Evolutionary conservation across 1,140 invertebrate genomes (phyloP), one percentile per base, ranked within the genome.

Genomic region (Brachionus asplanchnoidis): DNA sequence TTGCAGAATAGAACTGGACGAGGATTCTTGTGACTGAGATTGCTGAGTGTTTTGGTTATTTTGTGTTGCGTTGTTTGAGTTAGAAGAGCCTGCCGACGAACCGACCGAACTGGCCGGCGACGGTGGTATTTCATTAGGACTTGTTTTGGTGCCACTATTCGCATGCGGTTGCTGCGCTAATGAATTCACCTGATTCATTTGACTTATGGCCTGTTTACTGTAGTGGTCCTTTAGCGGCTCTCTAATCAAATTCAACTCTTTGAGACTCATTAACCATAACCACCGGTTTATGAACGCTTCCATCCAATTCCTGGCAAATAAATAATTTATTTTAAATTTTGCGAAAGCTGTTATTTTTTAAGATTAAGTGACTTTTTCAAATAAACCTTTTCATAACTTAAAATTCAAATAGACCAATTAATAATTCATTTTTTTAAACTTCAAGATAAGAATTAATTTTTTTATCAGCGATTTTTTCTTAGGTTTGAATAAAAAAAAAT

Each of bases 201-300:
- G 68, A 12, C n/a, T 40, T 17, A 82, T 44, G n/a, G 17, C 46
- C 26, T 44, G 78, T 44, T 82, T 60, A 20, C 44, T 36, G 32
- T 50, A 50, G 20, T 82, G 79, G 26, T 82, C 79, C n/a, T 68
- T 82, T 0, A 82, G 23, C 14, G 53, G 14, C 12, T 82, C 79
- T 44, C 65, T 82, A 28, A 82, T 60, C 26, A 65, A 20, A 68
- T 68, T 60, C 60, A 82, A 65, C 20, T 82, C 79, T 60, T 82
- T 82, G 17, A 82, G 42, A 65, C 79, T 82, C 79, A 82, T 82
- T 17, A 82, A 68, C 79, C 79, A 82, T 68, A 82, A 65, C 65
- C 53, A 82, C 36, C 79, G 79, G 42, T 82, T 82, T 23, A 82
- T 82, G 20, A 82, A 82, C 36, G 79, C 79, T 82, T 82, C 79